A percentile compares a stretch with the other conserved stretches of the same genome.
Evolutionary conservation across 92 coral and sea anemone genomes (phyloP).

Genomic region (Palythoa grandis): DNA sequence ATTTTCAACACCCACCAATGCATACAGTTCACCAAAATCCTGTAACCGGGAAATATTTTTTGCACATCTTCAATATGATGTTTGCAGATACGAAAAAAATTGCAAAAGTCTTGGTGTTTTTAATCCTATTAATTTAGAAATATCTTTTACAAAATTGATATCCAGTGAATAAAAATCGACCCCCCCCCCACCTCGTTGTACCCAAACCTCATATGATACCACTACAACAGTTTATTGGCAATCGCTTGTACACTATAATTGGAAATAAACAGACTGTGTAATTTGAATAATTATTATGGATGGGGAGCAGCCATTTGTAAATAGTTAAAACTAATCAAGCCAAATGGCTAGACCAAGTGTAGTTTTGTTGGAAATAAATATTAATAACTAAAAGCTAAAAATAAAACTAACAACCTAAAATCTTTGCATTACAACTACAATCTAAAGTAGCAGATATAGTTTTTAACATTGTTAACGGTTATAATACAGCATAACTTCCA

Average conservation of each 20-base stretch:
- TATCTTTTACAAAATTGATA: not conserved
- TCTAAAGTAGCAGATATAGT: not conserved
- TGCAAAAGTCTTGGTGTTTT: too few species aligned
- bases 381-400: not conserved
- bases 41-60: not conserved
- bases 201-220: too few species aligned
- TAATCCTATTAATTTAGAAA: too few species aligned
- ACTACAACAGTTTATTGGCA: not conserved
- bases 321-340: not conserved
- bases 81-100: too few species aligned
- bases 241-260: too few species aligned
- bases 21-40: conserved; percentile 13
- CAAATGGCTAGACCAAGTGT: not conserved
- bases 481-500: conserved; percentile 61
- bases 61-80: too few species aligned
- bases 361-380: not conserved
- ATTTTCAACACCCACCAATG: not conserved
- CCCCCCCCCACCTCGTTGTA: not conserved
- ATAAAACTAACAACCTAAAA: not conserved
- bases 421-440: not conserved
- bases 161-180: not conserved
- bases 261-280: not conserved
- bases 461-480: too few species aligned
- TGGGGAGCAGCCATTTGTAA: not conserved
- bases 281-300: not conserved